phyloP scores from a whole-genome alignment of 2,113 vertebrate genomes.

The Hemiscyllium ocellatum region DNA sequence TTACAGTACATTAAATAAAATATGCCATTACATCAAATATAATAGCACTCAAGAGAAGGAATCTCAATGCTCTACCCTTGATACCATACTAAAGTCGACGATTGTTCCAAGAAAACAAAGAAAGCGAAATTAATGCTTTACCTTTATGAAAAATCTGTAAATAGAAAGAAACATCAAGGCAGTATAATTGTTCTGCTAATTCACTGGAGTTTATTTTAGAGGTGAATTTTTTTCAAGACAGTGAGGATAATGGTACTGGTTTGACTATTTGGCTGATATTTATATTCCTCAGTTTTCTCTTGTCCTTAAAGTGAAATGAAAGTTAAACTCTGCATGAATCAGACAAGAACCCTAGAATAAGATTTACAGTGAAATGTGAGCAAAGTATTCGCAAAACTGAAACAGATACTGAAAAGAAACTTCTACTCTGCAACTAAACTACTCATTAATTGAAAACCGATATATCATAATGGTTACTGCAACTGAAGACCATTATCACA shows the following conservation, averaged over 20 bases:
- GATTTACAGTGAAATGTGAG: neutral
- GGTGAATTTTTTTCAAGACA: neutral
- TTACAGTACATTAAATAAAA: too few relatives aligned
- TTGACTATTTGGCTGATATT: neutral
- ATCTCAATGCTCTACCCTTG: neutral
- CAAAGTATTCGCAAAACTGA: neutral
- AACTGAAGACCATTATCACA: neutral
- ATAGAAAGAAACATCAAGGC: neutral
- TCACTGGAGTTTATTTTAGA: neutral
- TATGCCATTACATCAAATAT: neutral
- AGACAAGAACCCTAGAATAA: neutral
- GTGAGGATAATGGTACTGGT: neutral
- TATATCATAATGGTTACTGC: neutral
- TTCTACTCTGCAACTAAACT: neutral
- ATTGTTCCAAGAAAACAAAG: neutral
- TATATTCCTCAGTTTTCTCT: neutral
- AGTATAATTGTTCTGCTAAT: neutral
- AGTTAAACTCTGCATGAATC: neutral
- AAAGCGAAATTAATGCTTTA: neutral
- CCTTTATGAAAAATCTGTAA: conserved; percentile 16
- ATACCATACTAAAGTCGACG: neutral
- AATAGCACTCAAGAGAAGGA: neutral
- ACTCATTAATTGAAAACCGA: neutral
- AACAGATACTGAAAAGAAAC: neutral
- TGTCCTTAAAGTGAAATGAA: conserved; percentile 27